These are phyloP conservation scores for Platanista minor DNA, from an alignment of 2,113 vertebrate species.

Conservation along the genomic window DNA sequence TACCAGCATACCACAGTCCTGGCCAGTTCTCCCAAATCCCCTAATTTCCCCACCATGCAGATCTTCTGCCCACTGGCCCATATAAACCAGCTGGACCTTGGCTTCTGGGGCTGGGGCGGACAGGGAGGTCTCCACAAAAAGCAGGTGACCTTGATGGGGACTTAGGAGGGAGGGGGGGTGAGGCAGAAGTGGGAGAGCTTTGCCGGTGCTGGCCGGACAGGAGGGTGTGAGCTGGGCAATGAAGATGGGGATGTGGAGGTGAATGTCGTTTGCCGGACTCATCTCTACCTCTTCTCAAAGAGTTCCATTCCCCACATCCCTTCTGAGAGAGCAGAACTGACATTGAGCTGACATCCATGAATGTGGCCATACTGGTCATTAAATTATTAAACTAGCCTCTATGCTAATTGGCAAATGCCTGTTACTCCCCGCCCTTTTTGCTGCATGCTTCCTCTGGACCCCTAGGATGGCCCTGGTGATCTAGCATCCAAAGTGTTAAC, in stretches of 20 bases:
- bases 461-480: background rate
- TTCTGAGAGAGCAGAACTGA: background rate
- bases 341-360: background rate
- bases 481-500: background rate
- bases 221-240: background rate
- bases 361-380: background rate
- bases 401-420: background rate
- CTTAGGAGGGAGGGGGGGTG: background rate
- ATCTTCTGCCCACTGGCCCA: background rate
- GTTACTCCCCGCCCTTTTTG: background rate
- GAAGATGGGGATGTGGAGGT: background rate
- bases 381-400: background rate
- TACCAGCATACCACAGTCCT: background rate
- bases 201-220: background rate
- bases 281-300: background rate
- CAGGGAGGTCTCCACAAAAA: background rate
- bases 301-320: background rate
- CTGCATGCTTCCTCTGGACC: background rate
- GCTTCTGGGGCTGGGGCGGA: background rate
- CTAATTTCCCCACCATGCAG: background rate
- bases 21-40: background rate
- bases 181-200: background rate
- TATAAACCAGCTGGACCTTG: background rate
- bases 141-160: background rate
- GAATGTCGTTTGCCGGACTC: background rate